Evolutionary conservation across 1,140 invertebrate genomes (phyloP).

Genomic region (Geopemphigus sp.): DNA sequence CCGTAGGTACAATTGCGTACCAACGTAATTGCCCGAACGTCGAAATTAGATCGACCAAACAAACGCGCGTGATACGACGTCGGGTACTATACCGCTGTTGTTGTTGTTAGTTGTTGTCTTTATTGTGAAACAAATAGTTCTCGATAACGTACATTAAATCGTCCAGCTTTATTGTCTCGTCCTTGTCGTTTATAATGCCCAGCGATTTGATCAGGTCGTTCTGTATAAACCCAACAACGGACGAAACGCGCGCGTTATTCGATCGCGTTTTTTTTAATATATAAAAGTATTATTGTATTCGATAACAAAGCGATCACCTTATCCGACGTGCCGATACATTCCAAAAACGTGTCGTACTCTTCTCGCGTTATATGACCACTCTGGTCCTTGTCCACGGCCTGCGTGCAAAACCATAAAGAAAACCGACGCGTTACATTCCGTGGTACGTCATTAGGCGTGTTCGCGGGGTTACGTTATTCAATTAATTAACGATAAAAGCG

Average conservation of each 20-base stretch:
- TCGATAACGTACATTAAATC: neutral
- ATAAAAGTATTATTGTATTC: neutral
- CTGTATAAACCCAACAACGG: neutral
- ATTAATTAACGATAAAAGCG: too few relatives aligned
- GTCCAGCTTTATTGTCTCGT: constrained; percentile 10
- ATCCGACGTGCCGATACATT: constrained; percentile 70
- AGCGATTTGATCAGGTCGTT: constrained; percentile 12
- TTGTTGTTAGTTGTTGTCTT: neutral
- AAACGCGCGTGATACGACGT: too few relatives aligned
- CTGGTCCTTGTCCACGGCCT: constrained; percentile 79
- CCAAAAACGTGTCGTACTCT: constrained; percentile 79
- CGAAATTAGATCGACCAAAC: too few relatives aligned
- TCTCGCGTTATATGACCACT: constrained; percentile 73
- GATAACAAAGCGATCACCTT: too few relatives aligned
- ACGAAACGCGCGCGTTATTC: too few relatives aligned
- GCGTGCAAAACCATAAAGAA: constrained; percentile 50
- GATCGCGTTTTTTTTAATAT: too few relatives aligned
- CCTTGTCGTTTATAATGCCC: constrained; percentile 29
- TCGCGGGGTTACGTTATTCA: too few relatives aligned
- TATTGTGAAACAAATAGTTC: neutral
- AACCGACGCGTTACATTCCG: too few relatives aligned
- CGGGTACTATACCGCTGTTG: too few relatives aligned
- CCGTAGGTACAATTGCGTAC: too few relatives aligned
- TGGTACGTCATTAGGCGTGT: too few relatives aligned
- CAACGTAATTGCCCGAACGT: too few relatives aligned